Base-by-base conservation (phyloP, 1,140 invertebrate species). In the Drosophila pseudoananassae region DNA sequence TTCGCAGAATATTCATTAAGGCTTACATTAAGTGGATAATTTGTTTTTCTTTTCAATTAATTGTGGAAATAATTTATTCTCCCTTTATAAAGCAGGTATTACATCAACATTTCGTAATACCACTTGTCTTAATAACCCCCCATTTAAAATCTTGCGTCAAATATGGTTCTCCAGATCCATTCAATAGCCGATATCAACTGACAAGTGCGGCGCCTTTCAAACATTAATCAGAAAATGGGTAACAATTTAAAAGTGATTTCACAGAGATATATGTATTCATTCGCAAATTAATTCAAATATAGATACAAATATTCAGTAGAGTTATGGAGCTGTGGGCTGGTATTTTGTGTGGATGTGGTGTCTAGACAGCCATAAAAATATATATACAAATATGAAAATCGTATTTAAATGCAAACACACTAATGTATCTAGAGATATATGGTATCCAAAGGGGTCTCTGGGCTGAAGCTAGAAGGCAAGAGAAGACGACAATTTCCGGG, bases 401-500 rank as follows among this genome's bases (percentile, higher is more conserved):
- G 23, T 69, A 47, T 69, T 69, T 47, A 29, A 69, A 66, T 64
- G 20, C 54, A 49, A 31, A 55, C 38, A 14, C 12, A n/a, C 29
- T 38, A 59, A 40, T 8, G 17, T 52, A 27, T 51, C 10, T 65
- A 29, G 10, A 55, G 20, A 47, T 52, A 50, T 38, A 45, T 25
- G 36, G 49, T 66, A 56, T 55, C 50, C 43, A 25, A 53, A 52
- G 9, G 27, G 33, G 17, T 12, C 38, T 51, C 14, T 12, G 15
- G 68, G 46, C 56, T 49, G 38, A 64, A 56, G 29, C 33, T 73
- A 69, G 72, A 73, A 54, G 36, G 27, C 31, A 64, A 54, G 50
- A 33, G 27, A 73, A 55, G 82, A 77, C 81, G 82, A 70, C 81
- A 70, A 87, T 84, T 84, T 84, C 81, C 81, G 81, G 81, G 81